Conservation (phyloP, 1,140 invertebrate species). For the Magallana ariakensis region DNA sequence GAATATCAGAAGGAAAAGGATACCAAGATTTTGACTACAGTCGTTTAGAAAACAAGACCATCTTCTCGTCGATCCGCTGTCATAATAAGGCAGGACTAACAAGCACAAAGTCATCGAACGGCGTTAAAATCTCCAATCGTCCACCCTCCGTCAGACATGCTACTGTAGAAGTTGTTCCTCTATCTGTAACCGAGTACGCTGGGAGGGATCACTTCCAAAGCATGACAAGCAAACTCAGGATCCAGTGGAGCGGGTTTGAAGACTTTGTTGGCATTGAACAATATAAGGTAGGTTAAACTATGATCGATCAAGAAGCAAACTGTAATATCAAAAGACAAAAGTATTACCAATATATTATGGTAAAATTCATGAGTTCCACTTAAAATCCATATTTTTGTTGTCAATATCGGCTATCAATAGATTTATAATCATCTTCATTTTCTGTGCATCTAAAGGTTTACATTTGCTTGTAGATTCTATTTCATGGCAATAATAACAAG, state of each 20-base stretch:
- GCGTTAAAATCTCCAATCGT: conserved; percentile 55
- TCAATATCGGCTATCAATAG: no score
- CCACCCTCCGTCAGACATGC: background rate
- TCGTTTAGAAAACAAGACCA: conserved; percentile 42
- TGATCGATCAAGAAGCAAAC: no score
- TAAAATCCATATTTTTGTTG: no score
- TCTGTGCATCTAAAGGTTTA: background rate
- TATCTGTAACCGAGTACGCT: conserved; percentile 47
- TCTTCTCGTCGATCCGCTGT: conserved; percentile 47
- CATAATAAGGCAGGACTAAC: conserved; percentile 57
- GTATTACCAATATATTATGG: no score
- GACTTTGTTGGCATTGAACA: conserved; percentile 44
- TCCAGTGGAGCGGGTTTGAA: conserved; percentile 50
- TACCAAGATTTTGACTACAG: conserved; percentile 51
- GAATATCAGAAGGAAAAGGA: background rate
- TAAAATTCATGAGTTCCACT: no score
- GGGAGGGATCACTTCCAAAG: conserved; percentile 51
- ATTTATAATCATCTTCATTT: background rate
- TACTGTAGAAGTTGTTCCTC: conserved; percentile 25
- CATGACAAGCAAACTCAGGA: conserved; percentile 21
- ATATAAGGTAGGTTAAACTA: conserved; percentile 30
- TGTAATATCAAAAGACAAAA: no score
- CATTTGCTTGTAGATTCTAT: background rate
- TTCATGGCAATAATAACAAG: conserved; percentile 10
- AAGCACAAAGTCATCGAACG: conserved; percentile 50